Evolutionary conservation across 1,140 invertebrate species (phyloP), one percentile per base, ranked within the genome.

Genomic region (Plutomurus gul): DNA sequence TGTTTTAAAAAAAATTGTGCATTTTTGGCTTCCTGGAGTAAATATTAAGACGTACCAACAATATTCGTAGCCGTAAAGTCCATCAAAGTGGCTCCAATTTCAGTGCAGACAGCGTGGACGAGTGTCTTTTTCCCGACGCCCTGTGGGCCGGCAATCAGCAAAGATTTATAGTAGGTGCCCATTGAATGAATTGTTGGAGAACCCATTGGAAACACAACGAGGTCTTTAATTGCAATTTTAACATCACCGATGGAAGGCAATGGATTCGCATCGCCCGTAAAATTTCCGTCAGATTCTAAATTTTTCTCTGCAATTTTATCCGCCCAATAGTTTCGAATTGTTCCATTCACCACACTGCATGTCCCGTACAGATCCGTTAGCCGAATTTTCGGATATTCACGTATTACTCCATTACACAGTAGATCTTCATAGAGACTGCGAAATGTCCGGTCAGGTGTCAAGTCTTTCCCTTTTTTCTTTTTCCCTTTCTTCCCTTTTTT

Each of bases 381-480:
- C 73, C 87, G 88, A 0, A 92, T 87, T 82, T 92, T 89, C 0
- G 92, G 92, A 85, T 92, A 92, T 47, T 92, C 91, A 81, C 91
- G 91, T 77, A 98, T 96, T 5, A 99, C 95, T 4, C 94, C 95
- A 86, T 97, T 93, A 0, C 90, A 90, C 0, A 98, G 90, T 18
- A 99, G 86, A 87, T 99, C 96, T 86, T 98, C 95, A 86, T 95
- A 96, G 1, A 97, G 87, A 0, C 94, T 96, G 86, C 96, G 94
- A 1, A 92, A 92, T 0, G 93, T 95, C 84, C 95, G 89, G 85
- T 98, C 96, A 0, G 96, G 94, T 18, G 96, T 98, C 43, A 98
- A 87, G 88, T 98, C 96, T 87, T 98, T 98, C 84, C 97, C 96
- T n/a, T n/a, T n/a, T 86, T 96, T 97, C 85, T 96, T 96, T 85